Evolutionary conservation across 1,140 invertebrate species (phyloP).

Genomic region (Drusus annulatus): DNA sequence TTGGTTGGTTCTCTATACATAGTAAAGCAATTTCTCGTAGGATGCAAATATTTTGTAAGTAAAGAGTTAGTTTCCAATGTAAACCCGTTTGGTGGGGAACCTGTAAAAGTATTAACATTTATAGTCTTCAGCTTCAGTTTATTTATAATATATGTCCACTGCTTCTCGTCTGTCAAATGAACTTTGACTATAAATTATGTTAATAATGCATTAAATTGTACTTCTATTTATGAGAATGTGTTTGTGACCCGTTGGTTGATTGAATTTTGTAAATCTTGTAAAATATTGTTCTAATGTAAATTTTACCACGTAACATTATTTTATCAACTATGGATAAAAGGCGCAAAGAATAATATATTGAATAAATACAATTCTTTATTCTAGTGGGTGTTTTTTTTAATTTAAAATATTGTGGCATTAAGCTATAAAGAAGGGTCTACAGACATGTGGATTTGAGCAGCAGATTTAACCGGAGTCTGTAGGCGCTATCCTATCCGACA

Average conservation of each 20-base stretch:
- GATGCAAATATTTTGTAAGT: neutral
- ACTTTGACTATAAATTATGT: constrained; percentile 21
- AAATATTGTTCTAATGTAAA: constrained; percentile 56
- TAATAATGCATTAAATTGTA: constrained; percentile 8
- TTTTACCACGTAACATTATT: constrained; percentile 57
- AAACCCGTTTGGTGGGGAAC: neutral
- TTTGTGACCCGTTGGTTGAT: constrained; percentile 34
- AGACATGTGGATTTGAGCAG: too few relatives aligned
- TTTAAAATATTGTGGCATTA: too few relatives aligned
- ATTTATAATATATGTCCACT: neutral
- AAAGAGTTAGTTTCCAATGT: constrained; percentile 17
- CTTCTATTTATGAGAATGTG: constrained; percentile 24
- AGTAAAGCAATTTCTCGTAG: neutral
- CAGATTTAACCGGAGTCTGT: too few relatives aligned
- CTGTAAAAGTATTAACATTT: neutral
- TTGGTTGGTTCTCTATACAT: neutral
- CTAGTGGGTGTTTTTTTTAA: constrained; percentile 10
- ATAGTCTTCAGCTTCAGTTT: neutral
- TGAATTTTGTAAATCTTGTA: constrained; percentile 57
- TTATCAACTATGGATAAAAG: constrained; percentile 54
- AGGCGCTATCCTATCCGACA: too few relatives aligned
- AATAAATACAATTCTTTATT: constrained; percentile 52
- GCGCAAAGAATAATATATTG: constrained; percentile 58
- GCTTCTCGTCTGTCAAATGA: constrained; percentile 5
- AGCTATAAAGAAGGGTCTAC: too few relatives aligned